phyloP scores from a whole-genome alignment of 2,797 vertebrate species.

The Lepilemur ruficaudatus region DNA sequence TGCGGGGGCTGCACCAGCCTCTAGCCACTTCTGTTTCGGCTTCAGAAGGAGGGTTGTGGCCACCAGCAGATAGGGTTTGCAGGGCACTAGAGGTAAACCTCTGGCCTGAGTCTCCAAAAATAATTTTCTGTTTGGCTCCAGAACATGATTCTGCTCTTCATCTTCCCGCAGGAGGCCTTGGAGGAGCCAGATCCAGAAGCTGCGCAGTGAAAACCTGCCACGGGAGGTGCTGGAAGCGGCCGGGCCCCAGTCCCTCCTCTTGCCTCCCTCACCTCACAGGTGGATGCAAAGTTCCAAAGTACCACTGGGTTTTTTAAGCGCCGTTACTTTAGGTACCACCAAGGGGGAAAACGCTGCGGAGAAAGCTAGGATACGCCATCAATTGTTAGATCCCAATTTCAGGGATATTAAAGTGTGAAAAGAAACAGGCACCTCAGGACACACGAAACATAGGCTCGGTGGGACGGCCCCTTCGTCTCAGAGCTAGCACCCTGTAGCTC shows the following conservation, averaged over 20 bases:
- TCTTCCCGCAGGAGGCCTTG: background rate
- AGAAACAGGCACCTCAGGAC: background rate
- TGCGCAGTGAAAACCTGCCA: background rate
- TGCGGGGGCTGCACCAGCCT: background rate
- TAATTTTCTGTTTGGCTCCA: slow-evolving; percentile 1
- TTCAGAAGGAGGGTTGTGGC: background rate
- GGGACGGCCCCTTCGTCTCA: background rate
- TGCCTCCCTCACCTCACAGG: background rate
- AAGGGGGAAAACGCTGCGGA: background rate
- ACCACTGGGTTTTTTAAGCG: background rate
- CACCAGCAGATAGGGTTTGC: background rate
- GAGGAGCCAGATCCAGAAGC: background rate
- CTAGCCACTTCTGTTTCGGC: background rate
- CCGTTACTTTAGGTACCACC: background rate
- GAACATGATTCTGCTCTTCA: background rate
- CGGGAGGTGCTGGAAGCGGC: background rate
- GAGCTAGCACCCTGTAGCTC: background rate
- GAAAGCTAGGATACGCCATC: background rate
- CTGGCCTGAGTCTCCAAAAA: slow-evolving; percentile 16
- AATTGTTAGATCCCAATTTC: background rate
- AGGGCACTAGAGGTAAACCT: background rate
- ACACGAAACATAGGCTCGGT: background rate
- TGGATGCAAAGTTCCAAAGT: background rate
- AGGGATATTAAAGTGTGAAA: background rate
- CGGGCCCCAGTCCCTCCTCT: background rate